Base-by-base conservation (phyloP, 2,113 vertebrate genomes). In the Rhinogobius similis region DNA sequence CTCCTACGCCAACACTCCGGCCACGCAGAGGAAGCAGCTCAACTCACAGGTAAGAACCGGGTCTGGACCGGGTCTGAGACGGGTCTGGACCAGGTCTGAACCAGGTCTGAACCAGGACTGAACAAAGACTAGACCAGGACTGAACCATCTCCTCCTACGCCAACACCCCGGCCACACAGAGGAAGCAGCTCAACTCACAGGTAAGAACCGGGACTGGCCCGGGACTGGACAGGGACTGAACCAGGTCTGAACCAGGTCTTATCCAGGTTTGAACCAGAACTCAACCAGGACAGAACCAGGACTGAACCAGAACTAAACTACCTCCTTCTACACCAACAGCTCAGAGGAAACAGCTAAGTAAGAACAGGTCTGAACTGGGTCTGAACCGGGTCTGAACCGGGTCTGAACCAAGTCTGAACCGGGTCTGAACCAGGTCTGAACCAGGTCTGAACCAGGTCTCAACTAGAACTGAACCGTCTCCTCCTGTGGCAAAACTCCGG, bases 291-390 rank as follows among this genome's bases (percentile, higher is more conserved):
- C 20, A 5, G 46, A 48, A 16, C 97, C 52, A 44, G 43, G 43
- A 44, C 7, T 4, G 16, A 16, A 44, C 43, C 43, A 44, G 13
- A 13, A 44, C 6, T 44, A 44, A 44, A 44, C 43, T 13, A 95
- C 98, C 92, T 98, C 97, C 75, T 99, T 96, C 69, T 98, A 99
- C 26, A 93, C 96, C 90, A 98, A 98, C 94, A 98, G 94, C 97
- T 0, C 93, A 95, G 23, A 94, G 96, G 63, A 96, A 95, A 86
- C 94, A 92, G 77, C 81, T 95, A 85, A 94, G n/a, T n/a, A n/a
- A 44, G 43, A 92, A 3, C 96, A 98, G 96, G 98, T 98, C 86
- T 90, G 75, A 11, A 48, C 18, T 5, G 14, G 46, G 46, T 4
- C 1, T 52, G 21, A 21, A 52, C 48, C 16, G 8, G 48, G 48